Conservation (phyloP, 2,888 invertebrate genomes). For the Phasia obesa region DNA sequence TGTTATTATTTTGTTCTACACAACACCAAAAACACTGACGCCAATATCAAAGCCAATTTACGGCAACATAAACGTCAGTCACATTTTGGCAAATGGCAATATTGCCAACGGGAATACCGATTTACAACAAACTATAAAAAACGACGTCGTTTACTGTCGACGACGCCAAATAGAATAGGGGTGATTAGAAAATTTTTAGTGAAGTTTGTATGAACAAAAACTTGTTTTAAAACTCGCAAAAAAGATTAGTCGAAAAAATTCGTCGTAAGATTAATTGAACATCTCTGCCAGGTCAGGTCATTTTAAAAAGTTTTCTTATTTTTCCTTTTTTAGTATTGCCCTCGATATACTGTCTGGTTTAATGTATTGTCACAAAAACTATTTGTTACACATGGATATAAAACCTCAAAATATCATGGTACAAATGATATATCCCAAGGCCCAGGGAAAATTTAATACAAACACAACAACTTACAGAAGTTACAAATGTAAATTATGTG, state of each 20-base stretch:
- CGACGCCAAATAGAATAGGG: too few species aligned
- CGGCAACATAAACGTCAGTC: too few species aligned
- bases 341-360: constrained; percentile 83
- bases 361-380: constrained; percentile 83
- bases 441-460: constrained; percentile 22
- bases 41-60: too few species aligned
- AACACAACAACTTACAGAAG: constrained; percentile 14
- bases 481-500: constrained; percentile 84
- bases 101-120: too few species aligned
- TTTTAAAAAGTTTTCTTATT: not conserved
- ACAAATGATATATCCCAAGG: constrained; percentile 72
- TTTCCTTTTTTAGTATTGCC: constrained; percentile 75
- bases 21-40: too few species aligned
- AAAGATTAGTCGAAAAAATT: not conserved
- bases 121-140: too few species aligned
- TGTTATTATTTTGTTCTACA: too few species aligned
- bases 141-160: too few species aligned
- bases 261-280: not conserved
- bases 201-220: too few species aligned
- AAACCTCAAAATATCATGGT: constrained; percentile 85
- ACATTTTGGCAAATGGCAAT: too few species aligned
- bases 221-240: too few species aligned
- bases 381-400: constrained; percentile 84
- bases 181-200: too few species aligned
- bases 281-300: not conserved